Percentiles rank a stretch among this genome's conserved stretches.
Conservation (phyloP, 2,888 invertebrate species). For the Mechanitis messenoides region DNA sequence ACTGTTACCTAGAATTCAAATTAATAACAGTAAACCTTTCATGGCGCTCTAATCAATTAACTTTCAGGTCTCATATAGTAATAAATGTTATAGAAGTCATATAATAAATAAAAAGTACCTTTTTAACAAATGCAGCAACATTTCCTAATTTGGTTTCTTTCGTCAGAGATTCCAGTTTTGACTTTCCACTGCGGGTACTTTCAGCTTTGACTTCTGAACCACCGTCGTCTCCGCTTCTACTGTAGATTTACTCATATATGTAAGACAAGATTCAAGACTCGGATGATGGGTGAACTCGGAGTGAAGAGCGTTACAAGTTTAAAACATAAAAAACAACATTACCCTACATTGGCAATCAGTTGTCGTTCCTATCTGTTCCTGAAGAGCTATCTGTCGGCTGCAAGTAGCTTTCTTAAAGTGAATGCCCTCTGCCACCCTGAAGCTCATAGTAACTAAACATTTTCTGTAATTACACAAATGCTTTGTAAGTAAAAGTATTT, state of each 20-base stretch:
- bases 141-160: slow-evolving; percentile 83
- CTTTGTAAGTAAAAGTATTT: too few relatives aligned
- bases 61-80: too few relatives aligned
- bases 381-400: slow-evolving; percentile 88
- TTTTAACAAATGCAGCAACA: slow-evolving; percentile 90
- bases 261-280: too few relatives aligned
- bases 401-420: slow-evolving; percentile 97
- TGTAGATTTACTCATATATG: not conserved
- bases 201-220: slow-evolving; percentile 64
- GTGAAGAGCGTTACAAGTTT: too few relatives aligned
- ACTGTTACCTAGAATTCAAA: too few relatives aligned
- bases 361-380: slow-evolving; percentile 68
- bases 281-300: too few relatives aligned
- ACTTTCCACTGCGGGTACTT: slow-evolving; percentile 65
- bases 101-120: slow-evolving; percentile 50
- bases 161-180: slow-evolving; percentile 66
- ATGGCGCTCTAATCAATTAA: too few relatives aligned
- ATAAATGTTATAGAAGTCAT: too few relatives aligned
- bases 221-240: slow-evolving; percentile 83
- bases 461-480: slow-evolving; percentile 81
- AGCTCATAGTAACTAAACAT: slow-evolving; percentile 99
- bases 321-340: too few relatives aligned
- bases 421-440: slow-evolving; percentile 96
- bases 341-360: too few relatives aligned
- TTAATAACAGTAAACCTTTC: too few relatives aligned